Base-by-base conservation (phyloP, 2,113 vertebrate species). In the Carassius auratus region DNA sequence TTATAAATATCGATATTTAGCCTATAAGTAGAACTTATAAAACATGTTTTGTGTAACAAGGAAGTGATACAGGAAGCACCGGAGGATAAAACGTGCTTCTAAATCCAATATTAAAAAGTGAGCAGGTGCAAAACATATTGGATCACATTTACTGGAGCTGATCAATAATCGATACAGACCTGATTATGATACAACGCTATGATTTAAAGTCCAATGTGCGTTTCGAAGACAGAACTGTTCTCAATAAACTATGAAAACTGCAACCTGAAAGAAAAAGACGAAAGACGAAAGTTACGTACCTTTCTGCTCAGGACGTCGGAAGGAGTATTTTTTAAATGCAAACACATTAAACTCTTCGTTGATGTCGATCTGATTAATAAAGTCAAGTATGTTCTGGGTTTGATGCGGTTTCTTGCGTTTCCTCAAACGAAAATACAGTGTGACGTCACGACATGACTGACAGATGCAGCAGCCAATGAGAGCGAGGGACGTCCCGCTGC, bases 371-470 rank as follows among this genome's bases (percentile, higher is more conserved):
- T 33, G n/a, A 55, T 19, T 8, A 2, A 57, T 38, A 21, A 78
- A 78, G 76, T 78, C 52, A 26, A 10, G 12, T 78, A 14, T 38
- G 12, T 38, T 61, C 76, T 21, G 55, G 55, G 59, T 78, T 78
- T 61, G 55, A 61, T 13, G 52, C 76, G 55, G 59, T 78, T 78
- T 61, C 76, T 78, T 13, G 52, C 76, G 30, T 55, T 78, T 78
- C 76, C 76, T 78, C 76, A 42, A 61, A 78, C 75, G 19, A 19
- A 38, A 78, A 21, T 10, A 17, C 10, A 8, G 6, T 5, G 13
- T 78, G 10, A 78, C 33, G 33, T 78, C 76, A 78, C 13, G 0
- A 9, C 8, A 14, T 61, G 55, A 78, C 2, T 38, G 76, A 78
- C 55, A 59, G 30, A 3, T 59, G 5, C 17, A 19, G 19, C 52